phyloP scores from a whole-genome alignment of 2,888 invertebrate species.

The Cremastinae sp. region DNA sequence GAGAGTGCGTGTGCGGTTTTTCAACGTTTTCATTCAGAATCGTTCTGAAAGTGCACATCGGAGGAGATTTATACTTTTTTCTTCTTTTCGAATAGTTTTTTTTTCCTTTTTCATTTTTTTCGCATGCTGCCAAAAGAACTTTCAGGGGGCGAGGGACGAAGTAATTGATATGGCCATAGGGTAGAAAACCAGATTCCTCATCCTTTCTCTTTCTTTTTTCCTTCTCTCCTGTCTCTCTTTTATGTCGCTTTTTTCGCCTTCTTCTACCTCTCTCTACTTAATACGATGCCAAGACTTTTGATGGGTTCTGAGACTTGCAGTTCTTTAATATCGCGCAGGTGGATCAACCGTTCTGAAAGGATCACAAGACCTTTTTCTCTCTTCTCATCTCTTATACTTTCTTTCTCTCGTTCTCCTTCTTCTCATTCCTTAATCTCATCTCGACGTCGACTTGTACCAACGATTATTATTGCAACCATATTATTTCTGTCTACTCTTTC shows the following conservation, averaged over 20 bases:
- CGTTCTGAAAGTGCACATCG: not conserved
- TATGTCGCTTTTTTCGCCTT: not conserved
- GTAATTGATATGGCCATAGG: constrained; percentile 53
- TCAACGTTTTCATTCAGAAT: not conserved
- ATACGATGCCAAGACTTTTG: constrained; percentile 35
- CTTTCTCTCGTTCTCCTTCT: not conserved
- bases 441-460: not conserved
- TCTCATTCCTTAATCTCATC: not conserved
- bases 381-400: not conserved
- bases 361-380: constrained; percentile 8
- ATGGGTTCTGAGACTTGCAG: constrained; percentile 28
- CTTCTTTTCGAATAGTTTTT: constrained; percentile 16
- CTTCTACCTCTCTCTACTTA: constrained; percentile 23
- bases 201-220: constrained; percentile 19
- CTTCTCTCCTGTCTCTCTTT: constrained; percentile 11
- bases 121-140: not conserved
- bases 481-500: not conserved
- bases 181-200: constrained; percentile 13
- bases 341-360: constrained; percentile 24
- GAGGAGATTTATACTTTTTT: constrained; percentile 17
- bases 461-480: not conserved
- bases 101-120: constrained; percentile 1
- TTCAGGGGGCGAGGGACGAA: not conserved
- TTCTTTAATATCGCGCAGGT: constrained; percentile 48
- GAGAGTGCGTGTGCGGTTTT: no score